phyloP scores from a whole-genome alignment of 2,113 vertebrate species.

The Plecturocebus donacophilus region DNA sequence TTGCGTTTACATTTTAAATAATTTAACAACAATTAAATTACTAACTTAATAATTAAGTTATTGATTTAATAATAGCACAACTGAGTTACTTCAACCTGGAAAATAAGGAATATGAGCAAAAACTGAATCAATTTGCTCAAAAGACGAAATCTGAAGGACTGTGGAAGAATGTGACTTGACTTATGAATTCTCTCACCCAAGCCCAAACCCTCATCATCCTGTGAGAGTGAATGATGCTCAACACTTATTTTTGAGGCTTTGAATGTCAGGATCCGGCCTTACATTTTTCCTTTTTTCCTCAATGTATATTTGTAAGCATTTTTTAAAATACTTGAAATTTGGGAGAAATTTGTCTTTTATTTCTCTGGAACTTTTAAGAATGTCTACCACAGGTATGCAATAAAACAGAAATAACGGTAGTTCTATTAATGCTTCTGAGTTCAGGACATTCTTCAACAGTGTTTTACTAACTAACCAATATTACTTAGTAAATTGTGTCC shows the following conservation, averaged over 20 bases:
- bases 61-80: neutral
- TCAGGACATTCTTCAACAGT: neutral
- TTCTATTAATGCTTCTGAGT: neutral
- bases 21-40: neutral
- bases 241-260: neutral
- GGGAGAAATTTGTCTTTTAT: neutral
- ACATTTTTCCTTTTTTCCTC: neutral
- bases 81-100: neutral
- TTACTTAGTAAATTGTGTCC: no score
- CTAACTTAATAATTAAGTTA: neutral
- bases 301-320: neutral
- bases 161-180: neutral
- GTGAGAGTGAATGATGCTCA: neutral
- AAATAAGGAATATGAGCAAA: neutral
- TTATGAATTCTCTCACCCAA: no score
- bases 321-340: neutral
- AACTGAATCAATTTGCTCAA: neutral
- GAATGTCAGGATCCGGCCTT: fast-evolving
- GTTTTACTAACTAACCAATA: fast-evolving
- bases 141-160: neutral
- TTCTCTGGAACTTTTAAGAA: neutral
- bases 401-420: neutral
- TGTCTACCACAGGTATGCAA: neutral
- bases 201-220: fast-evolving
- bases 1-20: neutral